A percentile compares a stretch with the other conserved stretches of the same genome.
These are phyloP conservation scores for Neopipo cinnamomea DNA, from an alignment of 2,113 vertebrate species.

Conservation along the genomic window DNA sequence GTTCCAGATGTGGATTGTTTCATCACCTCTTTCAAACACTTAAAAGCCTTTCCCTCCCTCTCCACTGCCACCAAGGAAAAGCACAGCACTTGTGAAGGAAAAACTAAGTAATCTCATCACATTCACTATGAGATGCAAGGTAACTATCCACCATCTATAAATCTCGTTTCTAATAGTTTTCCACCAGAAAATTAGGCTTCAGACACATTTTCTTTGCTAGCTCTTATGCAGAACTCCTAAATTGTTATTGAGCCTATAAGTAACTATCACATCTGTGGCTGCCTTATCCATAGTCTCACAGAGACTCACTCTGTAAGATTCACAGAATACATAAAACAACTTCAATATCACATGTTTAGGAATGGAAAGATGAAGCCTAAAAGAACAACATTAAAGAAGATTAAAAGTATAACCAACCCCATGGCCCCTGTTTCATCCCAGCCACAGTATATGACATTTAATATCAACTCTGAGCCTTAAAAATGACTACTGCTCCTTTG, in stretches of 20 bases:
- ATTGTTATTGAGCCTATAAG: background rate
- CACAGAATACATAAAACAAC: background rate
- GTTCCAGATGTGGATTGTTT: background rate
- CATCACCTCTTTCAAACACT: background rate
- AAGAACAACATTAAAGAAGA: background rate
- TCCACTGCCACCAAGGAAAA: background rate
- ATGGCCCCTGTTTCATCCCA: background rate
- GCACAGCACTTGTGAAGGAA: background rate
- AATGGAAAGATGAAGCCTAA: background rate
- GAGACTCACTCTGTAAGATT: background rate
- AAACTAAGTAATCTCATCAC: background rate
- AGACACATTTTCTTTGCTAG: background rate
- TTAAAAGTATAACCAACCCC: background rate
- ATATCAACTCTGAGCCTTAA: background rate
- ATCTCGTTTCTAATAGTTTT: background rate
- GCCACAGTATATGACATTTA: background rate
- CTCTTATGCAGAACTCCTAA: background rate
- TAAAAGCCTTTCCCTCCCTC: background rate
- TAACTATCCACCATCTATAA: background rate
- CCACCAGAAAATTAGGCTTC: background rate
- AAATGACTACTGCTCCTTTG: background rate
- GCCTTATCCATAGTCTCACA: background rate
- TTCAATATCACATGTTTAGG: fast-evolving
- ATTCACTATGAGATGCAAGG: background rate
- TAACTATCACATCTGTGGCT: background rate